phyloP scores from a whole-genome alignment of 2,113 vertebrate genomes.

The Monopterus albus region DNA sequence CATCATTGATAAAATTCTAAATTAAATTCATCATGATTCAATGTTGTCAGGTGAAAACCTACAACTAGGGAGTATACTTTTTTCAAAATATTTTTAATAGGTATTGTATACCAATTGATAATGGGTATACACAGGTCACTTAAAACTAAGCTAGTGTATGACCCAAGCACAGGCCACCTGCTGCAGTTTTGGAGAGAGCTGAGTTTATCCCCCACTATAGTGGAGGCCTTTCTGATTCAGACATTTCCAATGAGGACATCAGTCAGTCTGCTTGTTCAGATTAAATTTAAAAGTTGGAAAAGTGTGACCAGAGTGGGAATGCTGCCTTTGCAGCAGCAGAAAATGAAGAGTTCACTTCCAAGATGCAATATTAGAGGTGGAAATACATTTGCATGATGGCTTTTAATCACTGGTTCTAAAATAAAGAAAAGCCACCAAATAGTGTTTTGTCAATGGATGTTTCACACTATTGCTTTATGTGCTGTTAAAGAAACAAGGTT shows the following conservation, averaged over 20 bases:
- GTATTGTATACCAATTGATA: conserved; percentile 70
- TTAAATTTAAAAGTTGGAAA: conserved; percentile 43
- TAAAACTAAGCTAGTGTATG: conserved; percentile 59
- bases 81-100: no score
- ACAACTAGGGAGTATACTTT: no score
- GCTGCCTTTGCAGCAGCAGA: conserved; percentile 29
- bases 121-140: conserved; percentile 64
- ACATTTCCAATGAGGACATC: conserved; percentile 75
- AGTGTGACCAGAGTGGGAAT: conserved; percentile 10
- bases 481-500: conserved; percentile 35
- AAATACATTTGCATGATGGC: conserved; percentile 13
- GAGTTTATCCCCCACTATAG: conserved; percentile 54
- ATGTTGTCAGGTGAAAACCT: no score
- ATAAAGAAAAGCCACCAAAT: conserved; percentile 41
- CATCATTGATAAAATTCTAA: no score
- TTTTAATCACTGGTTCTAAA: conserved; percentile 52
- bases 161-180: conserved; percentile 79
- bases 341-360: conserved; percentile 20
- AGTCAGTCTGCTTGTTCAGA: conserved; percentile 56
- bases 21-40: no score
- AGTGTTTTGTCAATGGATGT: conserved; percentile 44
- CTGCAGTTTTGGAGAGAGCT: conserved; percentile 66
- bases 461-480: conserved; percentile 36
- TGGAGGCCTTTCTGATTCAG: conserved; percentile 60
- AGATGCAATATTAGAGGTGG: conserved; percentile 14